Conservation (phyloP, 2,888 invertebrate genomes). For the Ormyrus rosae region DNA sequence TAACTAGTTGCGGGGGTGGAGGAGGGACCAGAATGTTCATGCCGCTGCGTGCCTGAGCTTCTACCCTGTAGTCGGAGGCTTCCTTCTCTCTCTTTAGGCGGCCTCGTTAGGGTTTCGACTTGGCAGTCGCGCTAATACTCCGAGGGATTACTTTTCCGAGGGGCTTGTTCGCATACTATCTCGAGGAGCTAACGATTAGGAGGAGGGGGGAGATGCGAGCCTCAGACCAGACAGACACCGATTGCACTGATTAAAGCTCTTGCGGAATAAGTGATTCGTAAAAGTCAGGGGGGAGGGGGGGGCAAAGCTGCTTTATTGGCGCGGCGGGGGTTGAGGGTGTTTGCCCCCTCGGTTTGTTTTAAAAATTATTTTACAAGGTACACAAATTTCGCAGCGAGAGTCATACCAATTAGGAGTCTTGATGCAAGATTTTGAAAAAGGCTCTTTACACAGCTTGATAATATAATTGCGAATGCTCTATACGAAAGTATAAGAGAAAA, state of each 20-base stretch:
- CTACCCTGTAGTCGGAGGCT: no score
- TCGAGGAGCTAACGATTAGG: constrained; percentile 10
- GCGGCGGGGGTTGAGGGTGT: no score
- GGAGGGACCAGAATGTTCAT: not conserved
- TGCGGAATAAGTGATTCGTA: constrained; percentile 10
- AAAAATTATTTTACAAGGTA: no score
- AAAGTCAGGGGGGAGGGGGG: not conserved
- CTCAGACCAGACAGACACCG: not conserved
- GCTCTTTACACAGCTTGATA: no score
- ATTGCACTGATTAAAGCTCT: constrained; percentile 13
- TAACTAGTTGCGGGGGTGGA: not conserved
- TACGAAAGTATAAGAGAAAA: no score
- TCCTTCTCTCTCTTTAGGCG: not conserved
- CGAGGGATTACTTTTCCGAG: constrained; percentile 38
- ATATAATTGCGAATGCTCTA: no score
- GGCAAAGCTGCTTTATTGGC: not conserved
- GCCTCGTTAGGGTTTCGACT: constrained; percentile 47
- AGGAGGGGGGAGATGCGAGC: not conserved
- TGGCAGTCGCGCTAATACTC: constrained; percentile 45
- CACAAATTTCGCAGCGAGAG: no score
- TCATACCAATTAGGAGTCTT: no score
- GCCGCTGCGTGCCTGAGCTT: no score
- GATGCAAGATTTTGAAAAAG: no score
- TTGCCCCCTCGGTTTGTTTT: no score
- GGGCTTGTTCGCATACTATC: not conserved